Evolutionary conservation across 2,888 invertebrate species (phyloP), one percentile per base, ranked within the genome.

Genomic region (Troides oblongomaculatus): DNA sequence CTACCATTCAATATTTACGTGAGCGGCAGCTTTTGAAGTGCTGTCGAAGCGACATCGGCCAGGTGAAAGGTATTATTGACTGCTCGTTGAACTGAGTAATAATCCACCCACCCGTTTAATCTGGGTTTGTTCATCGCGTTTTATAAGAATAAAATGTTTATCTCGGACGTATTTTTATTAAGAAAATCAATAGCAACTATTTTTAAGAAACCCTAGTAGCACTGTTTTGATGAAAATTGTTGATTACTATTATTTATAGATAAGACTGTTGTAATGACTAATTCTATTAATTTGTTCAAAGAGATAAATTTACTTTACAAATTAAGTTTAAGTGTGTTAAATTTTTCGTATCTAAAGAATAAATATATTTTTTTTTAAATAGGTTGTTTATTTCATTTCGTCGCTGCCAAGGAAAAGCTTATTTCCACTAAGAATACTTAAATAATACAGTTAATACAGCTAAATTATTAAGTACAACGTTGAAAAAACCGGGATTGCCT

Each of bases 31-130:
- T 78, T 82, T 82, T 84, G 80, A 84, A 79, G 76, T 75, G 69
- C 69, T 18, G 69, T 74, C 30, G 73, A 71, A 73, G 72, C 73
- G 72, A 66, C 68, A 64, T 75, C 76, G 70, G 68, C 73, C 77
- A 78, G 74, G 73, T 75, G 79, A 78, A 83, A 81, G 76, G 79
- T 78, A 79, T 80, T 79, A 71, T 74, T 72, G 39, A 77, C 77
- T 79, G 79, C 76, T 77, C 79, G 71, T 66, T 76, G 76, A 75
- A 76, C 30, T 14, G 25, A 59, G 25, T 57, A 57, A 57, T 57
- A 57, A 57, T 57, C 57, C 21, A 50, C 50, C 21, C 57, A 18
- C 57, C 14, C n/a, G 57, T 57, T 57, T 57, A 57, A 57, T 57
- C 57, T 21, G n/a, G 18, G 18, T 57, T 50, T 17, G 50, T 14